phyloP scores from a whole-genome alignment of 1,140 invertebrate genomes.

The Druon quercuslanigerum region DNA sequence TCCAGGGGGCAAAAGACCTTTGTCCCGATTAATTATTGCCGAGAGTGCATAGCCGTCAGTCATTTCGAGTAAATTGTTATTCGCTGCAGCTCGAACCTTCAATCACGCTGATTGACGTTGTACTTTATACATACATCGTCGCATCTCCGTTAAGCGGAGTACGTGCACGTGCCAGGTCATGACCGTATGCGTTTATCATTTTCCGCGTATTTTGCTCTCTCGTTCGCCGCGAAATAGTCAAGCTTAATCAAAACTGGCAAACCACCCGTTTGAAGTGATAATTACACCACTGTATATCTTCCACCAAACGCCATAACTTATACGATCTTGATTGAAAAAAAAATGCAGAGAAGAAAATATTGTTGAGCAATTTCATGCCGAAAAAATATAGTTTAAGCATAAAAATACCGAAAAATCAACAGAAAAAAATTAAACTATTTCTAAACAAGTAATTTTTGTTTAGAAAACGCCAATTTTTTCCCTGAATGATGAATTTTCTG shows the following conservation, averaged over 20 bases:
- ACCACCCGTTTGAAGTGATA: not conserved
- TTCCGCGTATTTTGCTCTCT: constrained; percentile 29
- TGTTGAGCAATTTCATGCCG: not conserved
- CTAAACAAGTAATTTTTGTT: too few relatives aligned
- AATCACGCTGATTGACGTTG: constrained; percentile 59
- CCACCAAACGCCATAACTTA: not conserved
- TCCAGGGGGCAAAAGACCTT: constrained; percentile 7
- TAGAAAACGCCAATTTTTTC: too few relatives aligned
- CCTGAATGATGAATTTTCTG: too few relatives aligned
- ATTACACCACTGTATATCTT: not conserved
- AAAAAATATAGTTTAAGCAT: too few relatives aligned
- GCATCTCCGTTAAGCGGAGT: constrained; percentile 40
- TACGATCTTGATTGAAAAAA: not conserved
- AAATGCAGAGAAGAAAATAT: not conserved
- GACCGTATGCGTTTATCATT: constrained; percentile 24
- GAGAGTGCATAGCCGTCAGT: constrained; percentile 31
- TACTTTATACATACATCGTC: constrained; percentile 38
- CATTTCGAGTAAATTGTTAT: constrained; percentile 53
- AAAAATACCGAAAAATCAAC: too few relatives aligned
- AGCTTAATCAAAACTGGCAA: constrained; percentile 26
- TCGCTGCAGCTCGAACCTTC: constrained; percentile 49
- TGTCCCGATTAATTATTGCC: constrained; percentile 39
- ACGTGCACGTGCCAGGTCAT: constrained; percentile 21
- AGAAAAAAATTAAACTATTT: too few relatives aligned
- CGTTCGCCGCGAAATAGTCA: constrained; percentile 20